Percentiles rank a stretch among this genome's conserved stretches.
phyloP scores from a whole-genome alignment of 1,140 invertebrate species.

The Drosophila bocqueti region DNA sequence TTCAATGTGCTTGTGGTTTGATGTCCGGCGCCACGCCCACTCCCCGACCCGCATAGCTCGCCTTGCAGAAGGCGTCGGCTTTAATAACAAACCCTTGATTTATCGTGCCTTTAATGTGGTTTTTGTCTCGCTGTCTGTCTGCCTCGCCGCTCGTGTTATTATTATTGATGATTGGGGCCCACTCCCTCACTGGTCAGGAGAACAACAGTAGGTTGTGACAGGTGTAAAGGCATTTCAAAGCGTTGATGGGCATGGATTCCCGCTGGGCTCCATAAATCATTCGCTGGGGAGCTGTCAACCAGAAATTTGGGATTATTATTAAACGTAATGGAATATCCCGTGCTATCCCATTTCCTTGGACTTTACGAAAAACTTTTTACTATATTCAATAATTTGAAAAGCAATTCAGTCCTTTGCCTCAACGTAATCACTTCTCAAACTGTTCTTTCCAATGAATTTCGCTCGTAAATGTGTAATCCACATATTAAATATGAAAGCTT shows the following conservation, averaged over 20 bases:
- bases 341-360: neutral
- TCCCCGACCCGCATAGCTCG: neutral
- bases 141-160: constrained; percentile 26
- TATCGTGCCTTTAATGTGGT: constrained; percentile 70
- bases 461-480: constrained; percentile 17
- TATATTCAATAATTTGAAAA: constrained; percentile 5
- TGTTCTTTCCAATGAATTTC: constrained; percentile 25
- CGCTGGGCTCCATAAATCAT: constrained; percentile 30
- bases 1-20: constrained; percentile 31
- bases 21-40: constrained; percentile 34
- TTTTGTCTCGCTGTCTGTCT: constrained; percentile 43
- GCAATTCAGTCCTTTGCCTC: neutral
- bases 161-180: constrained; percentile 63
- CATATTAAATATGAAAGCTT: constrained; percentile 37
- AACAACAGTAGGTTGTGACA: constrained; percentile 44
- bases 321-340: constrained; percentile 15
- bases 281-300: neutral
- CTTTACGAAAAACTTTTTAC: neutral
- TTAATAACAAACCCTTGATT: constrained; percentile 59
- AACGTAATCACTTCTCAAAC: neutral
- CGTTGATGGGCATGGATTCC: constrained; percentile 12
- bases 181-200: neutral
- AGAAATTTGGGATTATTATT: neutral
- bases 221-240: constrained; percentile 50
- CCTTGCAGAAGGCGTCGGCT: constrained; percentile 14